Evolutionary conservation across 2,888 invertebrate genomes (phyloP), one percentile per base, ranked within the genome.

Genomic region (Orthonevra nobilis): DNA sequence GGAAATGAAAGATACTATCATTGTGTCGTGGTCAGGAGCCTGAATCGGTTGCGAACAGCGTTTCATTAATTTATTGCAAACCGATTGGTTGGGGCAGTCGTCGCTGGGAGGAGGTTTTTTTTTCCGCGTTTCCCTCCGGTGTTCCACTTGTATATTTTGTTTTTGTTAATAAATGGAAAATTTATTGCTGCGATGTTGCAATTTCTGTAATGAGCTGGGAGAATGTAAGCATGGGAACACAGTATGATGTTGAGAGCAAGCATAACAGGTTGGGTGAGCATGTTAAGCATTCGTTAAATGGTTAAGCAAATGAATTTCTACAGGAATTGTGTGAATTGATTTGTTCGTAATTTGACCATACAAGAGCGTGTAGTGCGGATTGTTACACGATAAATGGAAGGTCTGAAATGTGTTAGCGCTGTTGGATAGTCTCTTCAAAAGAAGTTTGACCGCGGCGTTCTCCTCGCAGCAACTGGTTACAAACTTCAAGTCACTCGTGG

Each of bases 31-130:
- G 64, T 58, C 73, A 64, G 40, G 60, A 32, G 12, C 10, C 15
- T 7, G 19, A 15, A 50, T 17, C 56, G 48, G 38, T 44, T 40
- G 19, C 14, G 28, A 61, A 32, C 34, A 54, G 40, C 60, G 42
- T 75, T 75, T 75, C 69, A 75, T 68, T 66, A 79, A 79, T 79
- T 79, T 66, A 79, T 79, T 79, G 60, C 79, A 61, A 66, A 68
- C 32, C 79, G 66, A 73, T 79, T 79, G 73, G 79, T 61, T 48
- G 73, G n/a, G 54, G 54, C 79, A 68, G 54, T 60, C 38, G 42
- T 36, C 34, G n/a, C n/a, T n/a, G n/a, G 66, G 20, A 61, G 28
- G 17, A 6, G 20, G 32, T 63, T 66, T 54, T 3, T 63, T 66
- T 48, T 58, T 66, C 20, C 46, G 28, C 34, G 63, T 34, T 58